These are phyloP conservation scores for Leucopsar rothschildi DNA, from an alignment of 2,113 vertebrate species.

Conservation along the genomic window DNA sequence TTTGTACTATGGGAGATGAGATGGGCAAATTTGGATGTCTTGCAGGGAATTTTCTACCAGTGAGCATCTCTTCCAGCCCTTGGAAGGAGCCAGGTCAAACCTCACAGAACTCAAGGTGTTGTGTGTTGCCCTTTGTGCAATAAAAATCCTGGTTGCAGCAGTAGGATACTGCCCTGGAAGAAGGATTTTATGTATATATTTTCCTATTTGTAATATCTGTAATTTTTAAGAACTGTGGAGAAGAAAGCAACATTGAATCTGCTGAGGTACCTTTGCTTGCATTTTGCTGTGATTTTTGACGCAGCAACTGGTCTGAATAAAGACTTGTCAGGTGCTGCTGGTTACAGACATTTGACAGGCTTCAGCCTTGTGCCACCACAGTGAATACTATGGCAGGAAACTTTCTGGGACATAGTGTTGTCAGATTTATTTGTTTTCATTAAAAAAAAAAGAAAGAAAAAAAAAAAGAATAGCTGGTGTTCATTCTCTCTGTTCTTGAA, in stretches of 20 bases:
- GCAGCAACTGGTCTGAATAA: background rate
- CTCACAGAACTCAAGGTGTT: background rate
- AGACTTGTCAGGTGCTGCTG: background rate
- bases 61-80: background rate
- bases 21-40: background rate
- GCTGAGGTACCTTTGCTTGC: background rate
- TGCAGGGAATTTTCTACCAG: background rate
- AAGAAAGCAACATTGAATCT: background rate
- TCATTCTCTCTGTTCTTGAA: background rate
- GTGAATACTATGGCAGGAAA: background rate
- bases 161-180: background rate
- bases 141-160: background rate
- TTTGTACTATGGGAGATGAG: background rate
- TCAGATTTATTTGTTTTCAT: background rate
- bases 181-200: background rate
- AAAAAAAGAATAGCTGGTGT: background rate
- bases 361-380: background rate
- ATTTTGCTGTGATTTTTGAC: background rate
- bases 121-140: background rate
- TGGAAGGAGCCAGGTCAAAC: background rate
- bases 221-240: background rate
- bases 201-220: background rate
- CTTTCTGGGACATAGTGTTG: background rate
- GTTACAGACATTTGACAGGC: background rate
- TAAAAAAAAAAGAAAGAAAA: too few species aligned